Evolutionary conservation across 2,888 invertebrate genomes (phyloP).

Genomic region (Abrostola tripartita): DNA sequence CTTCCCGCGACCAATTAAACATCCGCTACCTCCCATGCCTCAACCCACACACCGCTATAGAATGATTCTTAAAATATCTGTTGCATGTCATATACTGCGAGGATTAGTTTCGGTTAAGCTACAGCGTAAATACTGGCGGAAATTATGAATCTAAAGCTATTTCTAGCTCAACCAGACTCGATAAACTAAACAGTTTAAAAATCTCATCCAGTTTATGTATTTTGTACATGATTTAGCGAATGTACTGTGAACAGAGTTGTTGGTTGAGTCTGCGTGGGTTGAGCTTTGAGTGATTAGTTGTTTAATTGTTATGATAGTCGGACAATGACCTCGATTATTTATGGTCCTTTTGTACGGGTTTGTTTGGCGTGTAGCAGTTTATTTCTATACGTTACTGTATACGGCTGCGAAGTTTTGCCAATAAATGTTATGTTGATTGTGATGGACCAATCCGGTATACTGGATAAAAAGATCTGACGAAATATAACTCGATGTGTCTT

Average conservation of each 20-base stretch:
- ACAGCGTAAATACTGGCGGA: slow-evolving; percentile 52
- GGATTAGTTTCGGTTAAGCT: slow-evolving; percentile 48
- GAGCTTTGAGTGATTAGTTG: not conserved
- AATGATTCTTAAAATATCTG: slow-evolving; percentile 61
- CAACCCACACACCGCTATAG: slow-evolving; percentile 34
- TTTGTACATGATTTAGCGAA: slow-evolving; percentile 24
- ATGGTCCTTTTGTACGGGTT: not conserved
- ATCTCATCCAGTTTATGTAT: slow-evolving; percentile 5
- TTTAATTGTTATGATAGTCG: not conserved
- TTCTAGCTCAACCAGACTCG: slow-evolving; percentile 37
- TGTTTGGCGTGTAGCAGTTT: too few species aligned
- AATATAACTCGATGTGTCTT: too few species aligned
- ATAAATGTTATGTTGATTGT: too few species aligned
- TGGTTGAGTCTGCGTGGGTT: slow-evolving; percentile 15
- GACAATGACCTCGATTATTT: not conserved
- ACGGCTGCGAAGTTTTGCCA: too few species aligned
- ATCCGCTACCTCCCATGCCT: slow-evolving; percentile 18
- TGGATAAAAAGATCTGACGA: too few species aligned
- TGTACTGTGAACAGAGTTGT: slow-evolving; percentile 7
- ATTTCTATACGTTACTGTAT: too few species aligned
- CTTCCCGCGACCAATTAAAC: not conserved
- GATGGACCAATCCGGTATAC: too few species aligned
- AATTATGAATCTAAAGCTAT: slow-evolving; percentile 49
- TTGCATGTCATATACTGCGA: slow-evolving; percentile 54
- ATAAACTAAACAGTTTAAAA: slow-evolving; percentile 45